A percentile compares a stretch with the other conserved stretches of the same genome.
Evolutionary conservation across 2,113 vertebrate species (phyloP).

Genomic region (Ceyx cyanopectus): DNA sequence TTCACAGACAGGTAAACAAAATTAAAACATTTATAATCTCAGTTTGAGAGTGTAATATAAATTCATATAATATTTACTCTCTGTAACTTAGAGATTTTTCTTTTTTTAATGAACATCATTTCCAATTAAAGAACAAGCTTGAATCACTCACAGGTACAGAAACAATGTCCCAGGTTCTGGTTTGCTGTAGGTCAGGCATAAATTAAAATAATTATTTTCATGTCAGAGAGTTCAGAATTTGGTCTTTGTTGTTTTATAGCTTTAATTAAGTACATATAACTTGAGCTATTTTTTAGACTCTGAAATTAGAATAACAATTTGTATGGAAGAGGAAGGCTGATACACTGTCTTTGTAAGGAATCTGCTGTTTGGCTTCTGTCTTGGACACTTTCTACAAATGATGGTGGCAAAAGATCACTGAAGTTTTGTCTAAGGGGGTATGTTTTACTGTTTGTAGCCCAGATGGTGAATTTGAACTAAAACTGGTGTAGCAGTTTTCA

Average conservation of each 20-base stretch:
- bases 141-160: background rate
- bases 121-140: background rate
- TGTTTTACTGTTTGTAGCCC: background rate
- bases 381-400: background rate
- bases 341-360: background rate
- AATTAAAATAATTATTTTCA: background rate
- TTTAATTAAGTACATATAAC: background rate
- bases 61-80: background rate
- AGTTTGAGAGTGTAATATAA: background rate
- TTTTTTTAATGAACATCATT: background rate
- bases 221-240: background rate
- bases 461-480: background rate
- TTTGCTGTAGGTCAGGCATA: background rate
- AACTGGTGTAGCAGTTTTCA: background rate
- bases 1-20: constrained; percentile 89
- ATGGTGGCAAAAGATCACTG: background rate
- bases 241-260: background rate
- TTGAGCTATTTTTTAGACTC: background rate
- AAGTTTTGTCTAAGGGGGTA: background rate
- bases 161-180: background rate
- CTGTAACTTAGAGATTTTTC: background rate
- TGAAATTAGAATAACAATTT: background rate
- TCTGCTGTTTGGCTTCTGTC: background rate
- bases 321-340: background rate
- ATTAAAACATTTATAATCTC: background rate